phyloP scores from a whole-genome alignment of 2,113 vertebrate species.

The Amazona vittata region DNA sequence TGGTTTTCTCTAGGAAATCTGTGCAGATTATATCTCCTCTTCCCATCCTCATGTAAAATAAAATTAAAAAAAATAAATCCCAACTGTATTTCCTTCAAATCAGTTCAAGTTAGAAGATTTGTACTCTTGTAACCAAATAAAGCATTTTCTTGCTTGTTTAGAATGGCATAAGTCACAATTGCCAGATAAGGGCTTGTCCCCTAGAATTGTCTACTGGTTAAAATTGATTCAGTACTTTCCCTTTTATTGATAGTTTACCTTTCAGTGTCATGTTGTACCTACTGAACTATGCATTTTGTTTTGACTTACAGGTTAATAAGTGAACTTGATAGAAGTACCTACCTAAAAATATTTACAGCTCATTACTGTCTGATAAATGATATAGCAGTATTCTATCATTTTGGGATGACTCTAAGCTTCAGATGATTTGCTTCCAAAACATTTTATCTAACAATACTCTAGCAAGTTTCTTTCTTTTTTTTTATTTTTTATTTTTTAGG shows the following conservation, averaged over 20 bases:
- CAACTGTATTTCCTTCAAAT: neutral
- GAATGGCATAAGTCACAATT: neutral
- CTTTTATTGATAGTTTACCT: neutral
- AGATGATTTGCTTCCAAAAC: neutral
- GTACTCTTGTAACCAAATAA: neutral
- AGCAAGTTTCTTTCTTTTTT: neutral
- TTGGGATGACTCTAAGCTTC: neutral
- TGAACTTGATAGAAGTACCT: neutral
- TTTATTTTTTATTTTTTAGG: neutral
- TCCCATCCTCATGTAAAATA: accelerated
- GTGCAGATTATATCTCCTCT: neutral
- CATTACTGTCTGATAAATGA: neutral
- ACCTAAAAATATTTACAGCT: neutral
- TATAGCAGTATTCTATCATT: neutral
- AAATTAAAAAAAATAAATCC: neutral
- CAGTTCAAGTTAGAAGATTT: neutral
- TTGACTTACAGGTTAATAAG: neutral
- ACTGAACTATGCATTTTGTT: neutral
- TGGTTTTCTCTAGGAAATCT: neutral
- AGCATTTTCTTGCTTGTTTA: neutral
- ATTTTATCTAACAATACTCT: neutral
- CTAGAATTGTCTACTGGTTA: neutral
- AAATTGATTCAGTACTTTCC: neutral
- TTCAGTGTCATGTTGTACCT: neutral
- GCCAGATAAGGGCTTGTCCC: neutral